These are phyloP conservation scores for Monochamus alternatus DNA, from an alignment of 2,888 invertebrate species.

Conservation along the genomic window DNA sequence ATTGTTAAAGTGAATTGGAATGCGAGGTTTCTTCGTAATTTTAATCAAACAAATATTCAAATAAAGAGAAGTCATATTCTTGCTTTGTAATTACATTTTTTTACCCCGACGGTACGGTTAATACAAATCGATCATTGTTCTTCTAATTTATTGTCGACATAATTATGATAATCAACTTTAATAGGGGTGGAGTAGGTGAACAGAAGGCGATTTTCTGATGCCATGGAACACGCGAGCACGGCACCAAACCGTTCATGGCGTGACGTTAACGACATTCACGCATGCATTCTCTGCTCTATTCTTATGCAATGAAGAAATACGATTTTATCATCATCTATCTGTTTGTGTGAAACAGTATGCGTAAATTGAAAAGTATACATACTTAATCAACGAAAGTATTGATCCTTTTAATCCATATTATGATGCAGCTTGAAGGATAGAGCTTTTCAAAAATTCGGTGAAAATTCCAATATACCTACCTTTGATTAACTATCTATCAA, in stretches of 20 bases:
- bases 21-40: too few species aligned
- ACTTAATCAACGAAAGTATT: too few species aligned
- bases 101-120: not conserved
- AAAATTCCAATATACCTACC: too few species aligned
- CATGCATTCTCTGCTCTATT: not conserved
- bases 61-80: too few species aligned
- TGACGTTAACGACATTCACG: not conserved
- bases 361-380: not conserved
- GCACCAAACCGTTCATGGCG: not conserved
- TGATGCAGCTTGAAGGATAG: too few species aligned
- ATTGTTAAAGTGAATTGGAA: too few species aligned
- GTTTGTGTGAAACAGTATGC: not conserved
- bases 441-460: too few species aligned
- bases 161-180: constrained; percentile 6
- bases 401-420: too few species aligned
- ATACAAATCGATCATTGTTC: not conserved
- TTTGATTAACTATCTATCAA: too few species aligned
- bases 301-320: not conserved
- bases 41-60: too few species aligned
- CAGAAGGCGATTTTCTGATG: constrained; percentile 11
- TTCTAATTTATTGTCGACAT: not conserved
- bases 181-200: constrained; percentile 5
- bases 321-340: constrained; percentile 5
- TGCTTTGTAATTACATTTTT: too few species aligned
- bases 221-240: constrained; percentile 8